Evolutionary conservation across 2,113 vertebrate species (phyloP).

Genomic region (Oenanthe oenanthe): DNA sequence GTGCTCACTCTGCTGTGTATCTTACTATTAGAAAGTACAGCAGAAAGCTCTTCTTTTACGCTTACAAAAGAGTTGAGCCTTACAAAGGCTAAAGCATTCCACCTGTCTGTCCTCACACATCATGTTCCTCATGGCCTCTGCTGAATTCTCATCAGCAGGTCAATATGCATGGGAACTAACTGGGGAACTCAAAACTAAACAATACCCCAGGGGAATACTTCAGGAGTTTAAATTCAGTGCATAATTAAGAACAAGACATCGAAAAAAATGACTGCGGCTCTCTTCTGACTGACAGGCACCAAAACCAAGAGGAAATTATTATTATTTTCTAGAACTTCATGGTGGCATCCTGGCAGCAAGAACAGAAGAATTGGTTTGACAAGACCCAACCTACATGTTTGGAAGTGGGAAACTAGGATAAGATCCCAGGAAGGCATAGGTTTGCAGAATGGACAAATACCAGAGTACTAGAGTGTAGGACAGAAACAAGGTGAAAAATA

Average conservation of each 20-base stretch:
- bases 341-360: not conserved
- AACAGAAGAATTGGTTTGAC: not conserved
- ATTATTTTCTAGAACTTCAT: not conserved
- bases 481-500: conserved; percentile 24
- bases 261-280: not conserved
- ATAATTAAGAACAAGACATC: not conserved
- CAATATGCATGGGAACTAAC: not conserved
- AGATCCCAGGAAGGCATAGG: not conserved
- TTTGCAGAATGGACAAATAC: conserved; percentile 46
- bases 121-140: not conserved
- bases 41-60: not conserved
- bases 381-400: not conserved
- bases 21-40: not conserved
- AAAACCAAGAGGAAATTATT: not conserved
- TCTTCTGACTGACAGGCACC: not conserved
- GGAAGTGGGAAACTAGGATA: not conserved
- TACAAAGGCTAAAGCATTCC: not conserved
- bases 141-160: not conserved
- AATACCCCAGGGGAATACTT: not conserved
- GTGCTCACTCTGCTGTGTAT: not conserved
- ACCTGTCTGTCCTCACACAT: not conserved
- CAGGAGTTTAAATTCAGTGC: not conserved
- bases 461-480: not conserved
- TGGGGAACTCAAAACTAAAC: not conserved
- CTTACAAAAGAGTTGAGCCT: not conserved